Evolutionary conservation across 2,113 vertebrate species (phyloP), one percentile per base, ranked within the genome.

Genomic region (Siphamia tubifer): DNA sequence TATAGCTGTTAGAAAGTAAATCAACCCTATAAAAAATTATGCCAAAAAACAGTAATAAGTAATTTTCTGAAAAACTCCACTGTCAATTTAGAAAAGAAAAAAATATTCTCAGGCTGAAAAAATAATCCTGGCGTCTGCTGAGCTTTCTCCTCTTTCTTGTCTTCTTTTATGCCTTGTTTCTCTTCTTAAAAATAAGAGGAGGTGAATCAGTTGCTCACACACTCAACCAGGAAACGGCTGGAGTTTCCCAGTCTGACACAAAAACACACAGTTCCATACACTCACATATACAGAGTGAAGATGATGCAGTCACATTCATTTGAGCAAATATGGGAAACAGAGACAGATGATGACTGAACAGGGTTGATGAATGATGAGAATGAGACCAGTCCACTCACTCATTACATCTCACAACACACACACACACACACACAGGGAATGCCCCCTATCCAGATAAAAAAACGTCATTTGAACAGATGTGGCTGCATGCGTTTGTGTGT

Each of bases 401-500:
- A 52, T 56, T 35, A 39, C 42, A 64, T 38, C 52, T 43, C 21
- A 23, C 42, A 53, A 73, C 44, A 24, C 44, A 32, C 68, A 56
- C 40, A 36, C 35, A 63, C 28, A 44, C 63, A 70, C 21, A 35
- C 6, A 31, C 36, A 43, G 35, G 38, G 34, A 70, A 64, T 72
- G 36, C 60, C 68, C 60, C 68, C 60, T 11, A 21, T 68, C 85
- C 87, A 89, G 82, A 82, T 86, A 81, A 75, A 57, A 57, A 38
- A 69, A 23, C 52, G 71, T 42, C 11, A 65, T 67, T 63, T 53
- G 83, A 86, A 83, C 87, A 87, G 87, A 83, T 87, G 85, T 78
- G 68, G 30, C 58, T 17, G 35, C 23, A 62, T 47, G 71, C 20
- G 10, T 13, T 1, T 21, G 42, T 20, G 13, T 25, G 45, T 45